Base-by-base conservation (phyloP, 2,888 invertebrate species). In the Chrysolina oricalcia region DNA sequence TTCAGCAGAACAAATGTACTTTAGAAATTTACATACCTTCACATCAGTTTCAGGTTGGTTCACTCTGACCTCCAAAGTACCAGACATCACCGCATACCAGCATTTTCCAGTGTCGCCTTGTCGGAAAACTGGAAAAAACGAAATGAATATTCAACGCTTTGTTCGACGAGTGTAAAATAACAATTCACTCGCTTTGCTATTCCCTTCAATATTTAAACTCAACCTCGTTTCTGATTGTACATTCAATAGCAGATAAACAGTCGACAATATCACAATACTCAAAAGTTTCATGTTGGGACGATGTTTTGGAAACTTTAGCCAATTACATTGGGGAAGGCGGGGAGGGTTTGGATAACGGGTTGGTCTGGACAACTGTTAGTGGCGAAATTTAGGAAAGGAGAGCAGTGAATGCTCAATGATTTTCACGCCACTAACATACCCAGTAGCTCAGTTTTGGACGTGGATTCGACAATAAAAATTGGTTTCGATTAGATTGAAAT, bases 31-130 rank as follows among this genome's bases (percentile, higher is more conserved):
- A 77, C 86, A 89, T 89, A 93, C 93, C 91, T 93, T 92, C 78
- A 89, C 86, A 78, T 92, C 92, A 81, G 90, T 84, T 80, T 91
- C 91, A 63, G 90, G 87, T 84, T 91, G 91, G 82, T 90, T 89
- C 76, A 93, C 90, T 81, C 92, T 91, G 59, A 94, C 93, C 87
- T 94, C 93, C 78, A 95, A 88, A 21, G 92, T 92, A 40, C 95
- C 95, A 19, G 93, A 92, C 81, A 95, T 89, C 10, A 95, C 93
- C 41, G 94, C 93, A 88, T 95, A 95, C 94, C 95, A 95, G 88
- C 93, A 94, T 81, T 93, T 93, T 68, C 94, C 94, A 79, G 92
- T 92, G 87, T 95, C 94, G 46, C 94, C 94, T 88, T 94, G 94
- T 48, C 94, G 92, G 88, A 93, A 94, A 85, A 94, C 94, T 94